A percentile compares a stretch with the other conserved stretches of the same genome.
These are phyloP conservation scores for Aurelia coerulea DNA, from an alignment of 30 jellyfish, hydroid and myxozoan genomes.

Conservation along the genomic window DNA sequence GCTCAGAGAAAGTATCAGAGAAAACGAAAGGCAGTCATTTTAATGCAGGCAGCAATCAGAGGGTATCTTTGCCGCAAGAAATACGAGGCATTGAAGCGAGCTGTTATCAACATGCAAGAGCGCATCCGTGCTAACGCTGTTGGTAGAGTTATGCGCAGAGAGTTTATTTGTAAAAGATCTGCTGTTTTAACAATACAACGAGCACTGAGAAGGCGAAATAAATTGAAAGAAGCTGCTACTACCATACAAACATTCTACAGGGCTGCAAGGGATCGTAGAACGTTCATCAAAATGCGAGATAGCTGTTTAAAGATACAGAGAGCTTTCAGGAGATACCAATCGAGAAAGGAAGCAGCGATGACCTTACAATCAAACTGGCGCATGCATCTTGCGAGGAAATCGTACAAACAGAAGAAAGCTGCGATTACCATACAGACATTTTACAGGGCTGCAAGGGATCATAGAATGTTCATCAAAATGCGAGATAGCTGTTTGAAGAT, in stretches of 20 bases:
- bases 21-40: conserved; percentile 35
- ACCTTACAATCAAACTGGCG: conserved; percentile 59
- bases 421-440: conserved; percentile 38
- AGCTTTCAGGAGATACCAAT: conserved; percentile 11
- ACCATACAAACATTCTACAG: conserved; percentile 51
- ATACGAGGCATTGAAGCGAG: neutral
- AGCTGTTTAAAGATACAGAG: conserved; percentile 43
- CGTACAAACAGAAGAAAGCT: conserved; percentile 31
- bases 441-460: conserved; percentile 25
- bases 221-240: conserved; percentile 29
- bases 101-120: conserved; percentile 19
- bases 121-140: conserved; percentile 19
- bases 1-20: conserved; percentile 19
- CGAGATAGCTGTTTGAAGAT: conserved; percentile 39
- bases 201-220: conserved; percentile 8
- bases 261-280: conserved; percentile 17
- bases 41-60: conserved; percentile 17
- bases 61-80: neutral
- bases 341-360: conserved; percentile 37
- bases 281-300: conserved; percentile 14
- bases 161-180: conserved; percentile 2
- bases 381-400: conserved; percentile 53
- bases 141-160: conserved; percentile 10
- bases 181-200: conserved; percentile 44
- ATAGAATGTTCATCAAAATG: conserved; percentile 14